Base-by-base conservation (phyloP, 2,797 vertebrate species). In the Orestias chungarensis region DNA sequence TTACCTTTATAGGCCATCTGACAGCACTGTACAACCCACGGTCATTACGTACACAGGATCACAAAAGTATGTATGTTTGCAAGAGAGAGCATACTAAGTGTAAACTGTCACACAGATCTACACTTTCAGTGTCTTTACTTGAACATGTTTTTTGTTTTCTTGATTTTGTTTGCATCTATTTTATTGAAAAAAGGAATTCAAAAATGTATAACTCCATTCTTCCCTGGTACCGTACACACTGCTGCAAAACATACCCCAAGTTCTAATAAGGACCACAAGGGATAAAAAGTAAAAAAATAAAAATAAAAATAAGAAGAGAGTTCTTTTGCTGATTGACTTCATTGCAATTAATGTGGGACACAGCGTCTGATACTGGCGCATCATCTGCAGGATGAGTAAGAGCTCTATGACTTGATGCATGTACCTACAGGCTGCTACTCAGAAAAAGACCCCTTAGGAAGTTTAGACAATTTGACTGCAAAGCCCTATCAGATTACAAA, bases 1-100 rank as follows among this genome's bases (percentile, higher is more conserved):
- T 94, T 92, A 92, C 88, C 87, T 91, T 93, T 90, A 94, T 88
- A 71, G 85, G 73, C 68, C 69, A 47, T 70, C 70, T 90, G 91
- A 94, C 91, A 90, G 78, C 75, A 71, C 29, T 11, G 69, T 76
- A 84, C 84, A 80, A 67, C 15, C 52, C 87, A 73, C 23, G 74
- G 87, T 80, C 81, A 84, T 83, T 84, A 77, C 80, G 71, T 72
- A 78, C 64, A 83, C 4, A 64, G 67, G 47, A 29, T 68, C 61
- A 62, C 74, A 57, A 62, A 11, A 2, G 66, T 67, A 20, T 73
- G 75, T 66, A 38, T 69, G 67, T 62, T 44, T 66, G 65, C 65
- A 71, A 54, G 70, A 8, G 47, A 44, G 64, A 47, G 57, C 31
- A 66, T 57, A 29, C 65, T 66, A 23, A 68, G 43, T 74, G 69